Conservation (phyloP, 2,113 vertebrate genomes). For the Ochotona princeps region DNA sequence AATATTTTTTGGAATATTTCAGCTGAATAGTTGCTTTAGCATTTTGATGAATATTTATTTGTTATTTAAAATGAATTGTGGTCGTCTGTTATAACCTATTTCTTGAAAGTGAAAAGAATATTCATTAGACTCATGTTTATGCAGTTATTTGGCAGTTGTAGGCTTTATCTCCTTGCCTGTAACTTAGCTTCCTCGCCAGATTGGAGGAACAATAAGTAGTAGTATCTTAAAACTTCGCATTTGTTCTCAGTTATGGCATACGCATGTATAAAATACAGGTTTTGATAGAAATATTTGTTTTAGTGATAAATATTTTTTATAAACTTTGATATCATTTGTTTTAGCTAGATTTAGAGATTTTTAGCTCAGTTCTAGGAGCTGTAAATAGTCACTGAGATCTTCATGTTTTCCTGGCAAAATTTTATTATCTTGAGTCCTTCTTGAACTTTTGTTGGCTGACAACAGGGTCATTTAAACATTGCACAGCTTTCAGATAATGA, state of each 20-base stretch:
- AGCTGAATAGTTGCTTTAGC: background rate
- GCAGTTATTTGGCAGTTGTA: background rate
- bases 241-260: background rate
- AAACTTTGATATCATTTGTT: background rate
- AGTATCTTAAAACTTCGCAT: background rate
- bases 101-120: background rate
- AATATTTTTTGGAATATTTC: conserved; percentile 23
- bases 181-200: background rate
- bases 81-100: background rate
- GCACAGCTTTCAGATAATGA: background rate
- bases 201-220: background rate
- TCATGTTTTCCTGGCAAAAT: background rate
- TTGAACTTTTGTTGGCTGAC: background rate
- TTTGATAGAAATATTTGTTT: background rate
- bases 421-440: background rate
- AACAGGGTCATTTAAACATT: background rate
- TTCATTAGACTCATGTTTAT: background rate
- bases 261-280: background rate
- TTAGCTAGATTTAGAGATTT: background rate
- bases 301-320: background rate
- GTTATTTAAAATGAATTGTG: background rate
- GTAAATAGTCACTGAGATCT: background rate
- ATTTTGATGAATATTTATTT: background rate
- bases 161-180: background rate
- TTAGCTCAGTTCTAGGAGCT: background rate